These are phyloP conservation scores for Magallana angulata DNA, from an alignment of 1,140 invertebrate species.

Conservation along the genomic window DNA sequence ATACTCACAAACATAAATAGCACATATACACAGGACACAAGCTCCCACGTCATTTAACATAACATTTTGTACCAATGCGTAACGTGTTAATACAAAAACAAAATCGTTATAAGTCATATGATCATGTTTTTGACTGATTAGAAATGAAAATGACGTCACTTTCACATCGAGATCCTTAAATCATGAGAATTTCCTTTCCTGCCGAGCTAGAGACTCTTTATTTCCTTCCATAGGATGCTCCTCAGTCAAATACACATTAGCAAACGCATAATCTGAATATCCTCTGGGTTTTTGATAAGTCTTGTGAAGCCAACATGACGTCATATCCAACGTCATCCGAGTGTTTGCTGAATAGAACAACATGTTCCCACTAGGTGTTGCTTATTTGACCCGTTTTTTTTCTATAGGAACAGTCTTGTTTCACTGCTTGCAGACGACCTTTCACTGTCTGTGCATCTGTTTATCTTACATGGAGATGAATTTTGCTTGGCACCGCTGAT, in stretches of 20 bases:
- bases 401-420: conserved; percentile 75
- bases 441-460: conserved; percentile 76
- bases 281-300: no score
- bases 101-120: background rate
- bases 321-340: background rate
- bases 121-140: background rate
- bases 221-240: background rate
- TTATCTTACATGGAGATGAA: conserved; percentile 63
- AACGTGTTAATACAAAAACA: background rate
- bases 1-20: conserved; percentile 6
- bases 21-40: background rate
- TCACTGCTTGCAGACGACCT: conserved; percentile 76
- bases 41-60: no score
- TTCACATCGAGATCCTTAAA: conserved; percentile 20
- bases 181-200: conserved; percentile 5
- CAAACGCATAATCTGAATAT: no score
- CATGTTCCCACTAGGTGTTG: background rate
- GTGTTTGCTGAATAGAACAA: background rate
- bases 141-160: background rate
- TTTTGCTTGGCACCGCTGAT: conserved; percentile 48
- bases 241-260: no score
- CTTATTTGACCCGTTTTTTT: background rate
- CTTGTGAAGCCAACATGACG: background rate
- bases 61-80: no score
- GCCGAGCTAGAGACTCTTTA: background rate